Base-by-base conservation (phyloP, 2,888 invertebrate species). In the Timema cristinae region DNA sequence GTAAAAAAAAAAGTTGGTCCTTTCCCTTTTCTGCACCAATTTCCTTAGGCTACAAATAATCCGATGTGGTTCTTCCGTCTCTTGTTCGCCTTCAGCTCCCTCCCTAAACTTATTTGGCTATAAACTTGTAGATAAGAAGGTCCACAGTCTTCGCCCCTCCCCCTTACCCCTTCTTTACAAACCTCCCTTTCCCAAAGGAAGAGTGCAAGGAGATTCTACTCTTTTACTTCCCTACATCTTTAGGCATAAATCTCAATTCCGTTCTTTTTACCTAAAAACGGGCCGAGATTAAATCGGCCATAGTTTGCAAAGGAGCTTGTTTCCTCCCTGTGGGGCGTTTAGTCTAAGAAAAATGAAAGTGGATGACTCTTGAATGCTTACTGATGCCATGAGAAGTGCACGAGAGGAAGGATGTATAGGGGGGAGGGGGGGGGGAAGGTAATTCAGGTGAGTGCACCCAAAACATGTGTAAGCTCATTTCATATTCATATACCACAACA, bases 161-260 rank as follows among this genome's bases (percentile, higher is more conserved):
- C 63, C 47, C 47, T 4, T 32, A 2, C 32, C 32, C 32, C 32
- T 32, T 32, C 32, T 32, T 32, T 32, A 32, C 32, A 32, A 32
- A 32, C 32, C 32, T 32, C 32, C 32, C 32, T 32, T 32, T 32
- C 32, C 32, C 32, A 32, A 32, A 32, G 32, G 32, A 32, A 32
- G 32, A 32, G 32, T 32, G 32, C 32, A 32, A 32, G 32, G 32
- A 32, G 32, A 32, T 32, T 32, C 32, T 32, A 32, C 32, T 32
- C 1, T 32, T 32, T 32, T 32, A 32, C 32, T 32, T 32, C 47
- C 63, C 63, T 47, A 63, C 63, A 32, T 63, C 63, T 63, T 63
- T 48, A 63, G 47, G 63, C 63, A 63, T 63, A 63, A 63, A 63
- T 63, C 63, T 63, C 63, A 63, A 63, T 63, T 63, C 63, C 63